These are phyloP conservation scores for Lipotes vexillifer DNA, from an alignment of 2,113 vertebrate species.

Conservation along the genomic window DNA sequence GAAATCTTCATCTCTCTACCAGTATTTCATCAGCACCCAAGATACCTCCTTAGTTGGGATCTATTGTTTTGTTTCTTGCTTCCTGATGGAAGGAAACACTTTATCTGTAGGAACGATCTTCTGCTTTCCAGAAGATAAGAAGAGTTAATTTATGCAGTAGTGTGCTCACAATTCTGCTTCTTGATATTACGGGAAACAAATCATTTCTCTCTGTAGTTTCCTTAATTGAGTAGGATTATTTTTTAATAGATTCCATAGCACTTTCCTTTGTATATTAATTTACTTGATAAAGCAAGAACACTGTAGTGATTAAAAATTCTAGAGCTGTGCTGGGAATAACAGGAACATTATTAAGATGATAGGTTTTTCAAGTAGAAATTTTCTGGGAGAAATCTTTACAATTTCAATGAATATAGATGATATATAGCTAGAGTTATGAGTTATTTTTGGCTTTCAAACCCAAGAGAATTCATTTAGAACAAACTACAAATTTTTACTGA, in stretches of 20 bases:
- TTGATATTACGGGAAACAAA: neutral
- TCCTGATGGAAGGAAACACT: neutral
- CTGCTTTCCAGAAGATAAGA: neutral
- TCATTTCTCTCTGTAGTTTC: conserved; percentile 24
- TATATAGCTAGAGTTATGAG: neutral
- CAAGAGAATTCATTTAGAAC: neutral
- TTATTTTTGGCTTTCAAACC: neutral
- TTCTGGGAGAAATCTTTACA: neutral
- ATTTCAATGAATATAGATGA: neutral
- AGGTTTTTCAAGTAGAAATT: neutral
- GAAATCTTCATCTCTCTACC: neutral
- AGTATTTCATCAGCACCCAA: neutral
- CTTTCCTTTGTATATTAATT: conserved; percentile 25
- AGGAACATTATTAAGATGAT: conserved; percentile 28
- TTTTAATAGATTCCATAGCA: conserved; percentile 19
- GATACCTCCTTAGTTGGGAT: neutral
- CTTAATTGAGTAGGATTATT: conserved; percentile 41
- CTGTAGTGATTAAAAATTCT: conserved; percentile 3
- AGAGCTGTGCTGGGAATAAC: neutral
- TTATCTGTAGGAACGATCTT: neutral
- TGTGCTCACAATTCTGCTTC: neutral
- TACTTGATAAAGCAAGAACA: neutral
- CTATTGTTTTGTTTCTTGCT: neutral
- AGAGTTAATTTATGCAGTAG: neutral
- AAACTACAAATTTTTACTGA: conserved; percentile 22